phyloP scores from a whole-genome alignment of 2,797 vertebrate species.

The Aphelocoma californica region DNA sequence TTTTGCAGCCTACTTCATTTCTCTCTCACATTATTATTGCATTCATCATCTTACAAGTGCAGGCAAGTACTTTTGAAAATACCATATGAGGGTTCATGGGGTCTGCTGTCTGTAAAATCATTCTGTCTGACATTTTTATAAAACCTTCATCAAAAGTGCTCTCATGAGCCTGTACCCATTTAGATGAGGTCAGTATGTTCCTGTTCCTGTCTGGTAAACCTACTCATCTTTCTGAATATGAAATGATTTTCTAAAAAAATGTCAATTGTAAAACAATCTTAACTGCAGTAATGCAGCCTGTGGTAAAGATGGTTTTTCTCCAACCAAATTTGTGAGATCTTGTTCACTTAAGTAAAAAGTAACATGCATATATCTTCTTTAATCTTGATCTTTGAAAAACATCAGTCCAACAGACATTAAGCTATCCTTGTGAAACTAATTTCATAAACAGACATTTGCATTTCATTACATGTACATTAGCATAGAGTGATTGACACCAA shows the following conservation, averaged over 20 bases:
- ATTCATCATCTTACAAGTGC: not conserved
- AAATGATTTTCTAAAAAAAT: conserved; percentile 41
- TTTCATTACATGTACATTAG: not conserved
- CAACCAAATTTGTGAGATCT: conserved; percentile 28
- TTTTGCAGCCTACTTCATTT: not conserved
- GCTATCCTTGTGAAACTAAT: conserved; percentile 25
- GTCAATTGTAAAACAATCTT: conserved; percentile 11
- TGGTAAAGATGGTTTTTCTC: conserved; percentile 8
- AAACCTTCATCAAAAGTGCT: conserved; percentile 30
- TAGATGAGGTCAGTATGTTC: conserved; percentile 13
- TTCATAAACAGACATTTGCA: not conserved
- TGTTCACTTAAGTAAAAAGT: conserved; percentile 33
- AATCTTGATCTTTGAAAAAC: conserved; percentile 34
- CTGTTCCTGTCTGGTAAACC: not conserved
- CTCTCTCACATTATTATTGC: not conserved
- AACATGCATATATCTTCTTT: not conserved
- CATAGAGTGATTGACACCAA: not conserved
- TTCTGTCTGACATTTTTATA: conserved; percentile 36
- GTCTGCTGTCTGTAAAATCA: not conserved
- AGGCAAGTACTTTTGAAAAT: not conserved
- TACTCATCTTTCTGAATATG: conserved; percentile 1
- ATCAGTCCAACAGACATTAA: not conserved
- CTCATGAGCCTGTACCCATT: not conserved
- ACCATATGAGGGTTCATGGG: not conserved
- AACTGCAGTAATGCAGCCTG: not conserved